Conservation (phyloP, 2,113 vertebrate genomes). For the Tricholaema leucomelas region DNA sequence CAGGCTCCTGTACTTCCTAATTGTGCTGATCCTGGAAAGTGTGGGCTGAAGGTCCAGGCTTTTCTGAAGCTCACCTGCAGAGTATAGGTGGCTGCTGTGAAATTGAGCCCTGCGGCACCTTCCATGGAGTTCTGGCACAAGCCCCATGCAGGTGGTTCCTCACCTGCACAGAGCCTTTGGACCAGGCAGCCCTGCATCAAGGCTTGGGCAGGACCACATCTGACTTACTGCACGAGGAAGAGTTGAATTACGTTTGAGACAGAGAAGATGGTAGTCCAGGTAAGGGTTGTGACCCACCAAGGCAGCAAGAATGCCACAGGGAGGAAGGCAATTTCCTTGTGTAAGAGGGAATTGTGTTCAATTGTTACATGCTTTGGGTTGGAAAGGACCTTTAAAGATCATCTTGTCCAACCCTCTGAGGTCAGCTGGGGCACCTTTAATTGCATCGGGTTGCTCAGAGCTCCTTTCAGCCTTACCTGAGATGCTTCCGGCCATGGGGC, state of each 20-base stretch:
- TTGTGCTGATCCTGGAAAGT: neutral
- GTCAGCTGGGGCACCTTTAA: no score
- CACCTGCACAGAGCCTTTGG: neutral
- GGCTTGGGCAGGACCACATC: neutral
- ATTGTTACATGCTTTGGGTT: no score
- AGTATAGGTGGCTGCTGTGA: neutral
- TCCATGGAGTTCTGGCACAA: neutral
- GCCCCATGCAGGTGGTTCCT: neutral
- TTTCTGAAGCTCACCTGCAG: neutral
- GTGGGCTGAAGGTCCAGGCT: neutral
- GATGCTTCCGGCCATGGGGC: no score
- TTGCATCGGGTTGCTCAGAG: no score
- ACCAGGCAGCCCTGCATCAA: fast-evolving
- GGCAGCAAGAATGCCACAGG: neutral
- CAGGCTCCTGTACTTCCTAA: neutral
- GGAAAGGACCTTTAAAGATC: no score
- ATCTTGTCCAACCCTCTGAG: no score
- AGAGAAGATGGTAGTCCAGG: neutral
- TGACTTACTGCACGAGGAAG: neutral
- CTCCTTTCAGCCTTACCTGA: no score
- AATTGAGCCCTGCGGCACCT: neutral
- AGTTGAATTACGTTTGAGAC: neutral
- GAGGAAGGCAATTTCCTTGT: neutral
- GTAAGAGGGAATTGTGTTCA: neutral
- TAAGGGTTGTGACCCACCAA: neutral